These are phyloP conservation scores for Podilymbus podiceps DNA, from an alignment of 2,113 vertebrate species.

Conservation along the genomic window DNA sequence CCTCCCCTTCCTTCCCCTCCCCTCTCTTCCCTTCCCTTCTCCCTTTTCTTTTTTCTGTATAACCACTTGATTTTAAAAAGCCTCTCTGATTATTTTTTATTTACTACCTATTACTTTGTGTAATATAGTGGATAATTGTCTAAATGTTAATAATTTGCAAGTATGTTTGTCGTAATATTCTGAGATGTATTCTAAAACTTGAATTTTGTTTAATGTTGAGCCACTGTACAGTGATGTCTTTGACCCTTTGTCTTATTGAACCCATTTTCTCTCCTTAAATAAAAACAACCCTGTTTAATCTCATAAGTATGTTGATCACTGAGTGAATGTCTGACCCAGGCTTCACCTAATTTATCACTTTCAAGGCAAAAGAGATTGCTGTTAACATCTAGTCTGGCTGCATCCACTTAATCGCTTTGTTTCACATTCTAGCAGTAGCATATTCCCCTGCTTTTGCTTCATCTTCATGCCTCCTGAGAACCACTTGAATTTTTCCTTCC, in stretches of 20 bases:
- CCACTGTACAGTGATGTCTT: not conserved
- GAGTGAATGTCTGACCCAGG: not conserved
- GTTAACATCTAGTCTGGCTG: not conserved
- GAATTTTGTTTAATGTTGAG: not conserved
- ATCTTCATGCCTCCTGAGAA: not conserved
- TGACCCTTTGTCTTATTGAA: not conserved
- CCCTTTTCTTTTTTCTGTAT: not conserved
- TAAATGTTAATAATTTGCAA: not conserved
- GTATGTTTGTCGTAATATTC: not conserved
- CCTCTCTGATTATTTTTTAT: not conserved
- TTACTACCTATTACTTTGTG: not conserved
- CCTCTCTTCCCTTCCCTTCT: no score
- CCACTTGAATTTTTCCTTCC: not conserved
- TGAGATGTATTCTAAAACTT: not conserved
- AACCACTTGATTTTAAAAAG: not conserved
- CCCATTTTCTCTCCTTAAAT: not conserved
- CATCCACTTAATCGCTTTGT: not conserved
- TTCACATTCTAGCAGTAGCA: not conserved
- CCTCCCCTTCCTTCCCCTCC: no score
- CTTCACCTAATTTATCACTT: not conserved
- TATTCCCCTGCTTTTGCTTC: not conserved
- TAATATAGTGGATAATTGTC: not conserved
- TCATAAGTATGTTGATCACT: not conserved
- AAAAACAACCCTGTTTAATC: not conserved
- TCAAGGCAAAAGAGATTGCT: not conserved